A percentile compares a stretch with the other conserved stretches of the same genome.
phyloP scores from a whole-genome alignment of 2,797 vertebrate species.

The Rhadinocentrus ornatus region DNA sequence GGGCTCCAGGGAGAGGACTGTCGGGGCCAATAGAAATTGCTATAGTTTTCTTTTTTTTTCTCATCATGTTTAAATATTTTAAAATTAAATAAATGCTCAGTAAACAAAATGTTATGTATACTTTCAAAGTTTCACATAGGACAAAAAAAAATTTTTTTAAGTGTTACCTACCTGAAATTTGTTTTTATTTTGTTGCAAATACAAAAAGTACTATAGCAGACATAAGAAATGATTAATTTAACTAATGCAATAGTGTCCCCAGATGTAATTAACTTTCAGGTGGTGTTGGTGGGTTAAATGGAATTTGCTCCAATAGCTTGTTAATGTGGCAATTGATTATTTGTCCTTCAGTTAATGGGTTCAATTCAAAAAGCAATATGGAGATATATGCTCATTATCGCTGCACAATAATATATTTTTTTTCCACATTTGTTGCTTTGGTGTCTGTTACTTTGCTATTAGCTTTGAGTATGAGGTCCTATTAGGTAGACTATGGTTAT shows the following conservation, averaged over 20 bases:
- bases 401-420: constrained; percentile 36
- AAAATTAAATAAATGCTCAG: constrained; percentile 12
- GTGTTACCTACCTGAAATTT: constrained; percentile 15
- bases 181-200: constrained; percentile 14
- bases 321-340: constrained; percentile 64
- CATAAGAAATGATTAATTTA: constrained; percentile 55
- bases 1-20: constrained; percentile 46
- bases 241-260: constrained; percentile 49
- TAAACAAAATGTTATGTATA: background rate
- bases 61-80: constrained; percentile 12
- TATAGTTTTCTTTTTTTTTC: constrained; percentile 22
- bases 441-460: background rate
- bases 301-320: constrained; percentile 46
- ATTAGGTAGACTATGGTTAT: background rate
- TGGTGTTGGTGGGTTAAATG: constrained; percentile 56
- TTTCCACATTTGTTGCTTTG: constrained; percentile 19
- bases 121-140: constrained; percentile 22
- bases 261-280: constrained; percentile 63
- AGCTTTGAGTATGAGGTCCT: constrained; percentile 3
- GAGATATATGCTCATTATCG: constrained; percentile 38
- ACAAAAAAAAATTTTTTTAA: constrained; percentile 6
- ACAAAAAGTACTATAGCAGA: constrained; percentile 35
- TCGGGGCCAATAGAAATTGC: constrained; percentile 45
- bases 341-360: constrained; percentile 57
- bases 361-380: constrained; percentile 53